Base-by-base conservation (phyloP, 2,113 vertebrate genomes). In the Eublepharis macularius region DNA sequence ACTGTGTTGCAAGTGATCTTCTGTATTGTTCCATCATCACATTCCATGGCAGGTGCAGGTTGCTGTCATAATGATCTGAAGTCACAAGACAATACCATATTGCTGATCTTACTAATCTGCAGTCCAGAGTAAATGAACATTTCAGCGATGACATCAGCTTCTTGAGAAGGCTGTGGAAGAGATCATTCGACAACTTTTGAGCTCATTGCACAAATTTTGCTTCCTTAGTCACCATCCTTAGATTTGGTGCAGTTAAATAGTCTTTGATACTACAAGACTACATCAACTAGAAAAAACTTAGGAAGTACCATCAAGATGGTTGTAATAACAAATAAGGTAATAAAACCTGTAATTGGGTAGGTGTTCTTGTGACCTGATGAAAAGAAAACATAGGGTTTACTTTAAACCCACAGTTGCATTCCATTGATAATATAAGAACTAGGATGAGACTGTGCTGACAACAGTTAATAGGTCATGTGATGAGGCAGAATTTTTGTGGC, bases 141-240 rank as follows among this genome's bases (percentile, higher is more conserved):
- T 54, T 54, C 51, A 16, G 8, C 51, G 16, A 54, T 7, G 7
- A 12, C 16, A 16, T 54, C 14, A 10, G 16, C 14, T 54, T 54
- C 51, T 13, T 16, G 51, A 29, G 26, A 66, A 66, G 65, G 29
- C 13, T 16, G 13, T 43, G 57, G 43, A 63, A 10, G n/a, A n/a
- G 21, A 6, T 11, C 34, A n/a, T 78, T 39, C 34, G 60, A 41
- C 34, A 26, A 60, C 34, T 39, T 41, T 79, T 63, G 39, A 43
- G 51, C 17, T 36, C 13, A 13, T 36, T 80, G 16, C 47, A 85
- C 63, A 88, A 6, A 34, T 39, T 21, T n/a, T 0, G 11, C n/a
- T 34, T 70, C 68, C n/a, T 87, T 89, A 95, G 95, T 96, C 82
- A 97, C 96, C 96, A 0, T 96, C 85, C 36, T 90, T 93, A 66